These are phyloP conservation scores for Pristis pectinata DNA, from an alignment of 2,797 vertebrate species.

Conservation along the genomic window DNA sequence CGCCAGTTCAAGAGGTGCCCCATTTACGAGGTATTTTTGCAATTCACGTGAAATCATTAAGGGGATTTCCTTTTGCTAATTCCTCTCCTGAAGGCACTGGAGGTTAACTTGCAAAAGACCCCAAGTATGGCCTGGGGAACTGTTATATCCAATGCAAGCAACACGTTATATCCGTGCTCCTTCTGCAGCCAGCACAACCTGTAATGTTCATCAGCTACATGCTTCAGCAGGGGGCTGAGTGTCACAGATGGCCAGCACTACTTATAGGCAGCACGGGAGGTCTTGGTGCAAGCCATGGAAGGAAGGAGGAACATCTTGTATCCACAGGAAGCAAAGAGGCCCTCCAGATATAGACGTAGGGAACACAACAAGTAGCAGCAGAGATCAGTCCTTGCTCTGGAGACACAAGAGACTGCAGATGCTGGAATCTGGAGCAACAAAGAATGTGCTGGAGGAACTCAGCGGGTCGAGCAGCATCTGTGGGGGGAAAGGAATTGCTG, in stretches of 20 bases:
- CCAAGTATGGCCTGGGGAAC: no score
- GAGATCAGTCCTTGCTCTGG: neutral
- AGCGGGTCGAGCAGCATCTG: no score
- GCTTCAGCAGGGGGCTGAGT: neutral
- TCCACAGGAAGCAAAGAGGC: neutral
- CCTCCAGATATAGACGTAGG: neutral
- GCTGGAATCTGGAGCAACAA: no score
- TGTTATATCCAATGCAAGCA: neutral
- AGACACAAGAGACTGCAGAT: neutral
- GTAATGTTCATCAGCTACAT: neutral
- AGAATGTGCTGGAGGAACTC: no score
- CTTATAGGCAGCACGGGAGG: neutral
- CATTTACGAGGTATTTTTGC: neutral
- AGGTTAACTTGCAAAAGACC: neutral
- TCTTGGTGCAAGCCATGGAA: neutral
- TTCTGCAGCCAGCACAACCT: neutral
- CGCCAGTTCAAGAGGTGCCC: neutral
- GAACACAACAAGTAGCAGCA: neutral
- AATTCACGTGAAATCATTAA: neutral
- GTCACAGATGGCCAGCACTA: neutral
- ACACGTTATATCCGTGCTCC: neutral
- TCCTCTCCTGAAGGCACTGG: neutral
- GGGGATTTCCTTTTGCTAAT: neutral
- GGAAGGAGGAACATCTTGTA: neutral
- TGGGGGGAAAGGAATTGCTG: no score